A percentile compares a stretch with the other conserved stretches of the same genome.
Conservation (phyloP, 2,797 vertebrate species). For the Hoplostethus mediterraneus region DNA sequence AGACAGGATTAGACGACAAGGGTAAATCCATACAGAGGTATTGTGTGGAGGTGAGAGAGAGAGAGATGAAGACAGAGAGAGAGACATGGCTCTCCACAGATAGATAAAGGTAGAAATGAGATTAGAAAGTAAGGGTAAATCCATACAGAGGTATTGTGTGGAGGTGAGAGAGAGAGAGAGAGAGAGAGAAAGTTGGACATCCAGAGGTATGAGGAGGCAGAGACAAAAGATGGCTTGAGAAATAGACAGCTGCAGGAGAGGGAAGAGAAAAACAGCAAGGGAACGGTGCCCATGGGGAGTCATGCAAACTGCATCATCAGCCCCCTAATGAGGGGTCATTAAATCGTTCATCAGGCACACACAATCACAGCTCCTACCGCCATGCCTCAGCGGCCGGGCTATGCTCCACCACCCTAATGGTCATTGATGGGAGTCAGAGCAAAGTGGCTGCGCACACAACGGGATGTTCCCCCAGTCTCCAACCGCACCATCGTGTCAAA, state of each 20-base stretch:
- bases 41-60: slow-evolving; percentile 1
- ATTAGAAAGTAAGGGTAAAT: slow-evolving; percentile 8
- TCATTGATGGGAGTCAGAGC: slow-evolving; percentile 69
- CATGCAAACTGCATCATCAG: slow-evolving; percentile 68
- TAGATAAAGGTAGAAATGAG: not conserved
- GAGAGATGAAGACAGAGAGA: slow-evolving; percentile 7
- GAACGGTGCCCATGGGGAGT: slow-evolving; percentile 55
- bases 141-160: not conserved
- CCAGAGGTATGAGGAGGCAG: slow-evolving; percentile 12
- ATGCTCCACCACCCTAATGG: slow-evolving; percentile 66
- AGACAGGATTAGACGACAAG: slow-evolving; percentile 4
- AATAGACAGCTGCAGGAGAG: slow-evolving; percentile 3
- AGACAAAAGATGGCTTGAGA: slow-evolving; percentile 18
- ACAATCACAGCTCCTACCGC: slow-evolving; percentile 62
- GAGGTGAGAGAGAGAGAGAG: slow-evolving; percentile 4
- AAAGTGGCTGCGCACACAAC: slow-evolving; percentile 59
- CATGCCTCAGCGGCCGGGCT: slow-evolving; percentile 43
- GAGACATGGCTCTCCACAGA: not conserved
- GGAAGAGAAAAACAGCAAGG: slow-evolving; percentile 44
- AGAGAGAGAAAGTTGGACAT: slow-evolving; percentile 15
- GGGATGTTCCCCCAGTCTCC: slow-evolving; percentile 28
- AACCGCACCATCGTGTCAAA: slow-evolving; percentile 50
- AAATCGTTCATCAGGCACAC: slow-evolving; percentile 70
- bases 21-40: slow-evolving; percentile 17
- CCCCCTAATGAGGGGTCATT: slow-evolving; percentile 74